Evolutionary conservation across 2,797 vertebrate species (phyloP).

Genomic region (Oreochromis mossambicus): DNA sequence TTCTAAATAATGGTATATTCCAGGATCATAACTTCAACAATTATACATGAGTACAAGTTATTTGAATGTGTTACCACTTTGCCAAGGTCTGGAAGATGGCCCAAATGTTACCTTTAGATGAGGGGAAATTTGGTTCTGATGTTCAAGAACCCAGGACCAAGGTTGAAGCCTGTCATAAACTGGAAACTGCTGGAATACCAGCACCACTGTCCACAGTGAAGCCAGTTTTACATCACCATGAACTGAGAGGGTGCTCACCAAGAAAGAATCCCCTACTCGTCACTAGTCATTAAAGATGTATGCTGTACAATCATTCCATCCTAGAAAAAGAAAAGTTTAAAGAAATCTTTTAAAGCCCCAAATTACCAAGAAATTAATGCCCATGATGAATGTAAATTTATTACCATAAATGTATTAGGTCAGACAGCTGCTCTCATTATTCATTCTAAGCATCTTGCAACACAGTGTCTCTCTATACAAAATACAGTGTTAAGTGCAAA

Average conservation of each 20-base stretch:
- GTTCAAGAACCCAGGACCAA: not conserved
- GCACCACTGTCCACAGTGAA: not conserved
- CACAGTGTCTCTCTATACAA: not conserved
- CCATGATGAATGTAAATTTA: fast-evolving
- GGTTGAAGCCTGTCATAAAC: not conserved
- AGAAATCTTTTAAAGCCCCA: not conserved
- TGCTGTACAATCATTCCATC: not conserved
- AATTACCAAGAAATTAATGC: not conserved
- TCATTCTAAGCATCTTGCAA: not conserved
- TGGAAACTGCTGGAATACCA: not conserved
- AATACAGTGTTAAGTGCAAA: not conserved
- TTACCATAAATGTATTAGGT: not conserved
- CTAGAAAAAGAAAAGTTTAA: not conserved
- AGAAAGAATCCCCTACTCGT: fast-evolving
- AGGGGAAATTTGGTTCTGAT: not conserved
- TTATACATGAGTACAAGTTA: not conserved
- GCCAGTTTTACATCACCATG: not conserved
- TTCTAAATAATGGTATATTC: not conserved
- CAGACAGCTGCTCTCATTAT: not conserved
- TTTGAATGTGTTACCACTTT: not conserved
- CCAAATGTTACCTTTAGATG: not conserved
- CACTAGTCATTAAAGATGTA: not conserved
- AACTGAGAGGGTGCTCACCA: not conserved
- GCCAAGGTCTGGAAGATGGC: not conserved
- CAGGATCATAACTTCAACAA: not conserved